A percentile compares a stretch with the other conserved stretches of the same genome.
Evolutionary conservation across 2,113 vertebrate genomes (phyloP).

Genomic region (Sinocyclocheilus grahami): DNA sequence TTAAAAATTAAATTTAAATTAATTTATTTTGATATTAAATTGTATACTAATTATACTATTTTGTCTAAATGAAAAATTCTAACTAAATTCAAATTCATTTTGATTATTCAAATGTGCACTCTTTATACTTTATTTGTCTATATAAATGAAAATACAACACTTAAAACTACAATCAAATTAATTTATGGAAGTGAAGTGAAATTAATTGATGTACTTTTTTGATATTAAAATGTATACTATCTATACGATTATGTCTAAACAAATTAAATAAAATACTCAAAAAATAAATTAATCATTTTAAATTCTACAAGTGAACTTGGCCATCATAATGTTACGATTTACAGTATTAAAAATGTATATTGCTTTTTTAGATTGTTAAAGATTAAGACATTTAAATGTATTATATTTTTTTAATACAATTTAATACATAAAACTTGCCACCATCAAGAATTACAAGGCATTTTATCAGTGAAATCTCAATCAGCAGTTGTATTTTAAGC

Average conservation of each 20-base stretch:
- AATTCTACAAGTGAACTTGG: neutral
- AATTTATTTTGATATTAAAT: neutral
- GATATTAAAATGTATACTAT: neutral
- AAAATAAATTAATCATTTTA: neutral
- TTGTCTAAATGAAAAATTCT: neutral
- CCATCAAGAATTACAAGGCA: neutral
- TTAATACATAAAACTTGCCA: no score
- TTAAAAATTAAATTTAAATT: neutral
- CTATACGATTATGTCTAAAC: neutral
- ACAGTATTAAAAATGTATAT: neutral
- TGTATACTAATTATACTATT: neutral
- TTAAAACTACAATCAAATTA: neutral
- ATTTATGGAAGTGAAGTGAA: neutral
- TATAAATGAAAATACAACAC: neutral
- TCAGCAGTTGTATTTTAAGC: neutral
- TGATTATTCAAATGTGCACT: neutral
- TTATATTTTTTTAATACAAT: neutral
- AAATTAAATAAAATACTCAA: neutral
- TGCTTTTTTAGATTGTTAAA: neutral
- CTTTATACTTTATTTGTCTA: neutral
- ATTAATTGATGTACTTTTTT: neutral
- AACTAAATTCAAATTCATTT: neutral
- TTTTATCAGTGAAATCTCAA: neutral
- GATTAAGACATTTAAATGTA: neutral
- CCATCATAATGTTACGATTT: neutral